Conservation (phyloP, 2,888 invertebrate genomes). For the Sialis lutaria region DNA sequence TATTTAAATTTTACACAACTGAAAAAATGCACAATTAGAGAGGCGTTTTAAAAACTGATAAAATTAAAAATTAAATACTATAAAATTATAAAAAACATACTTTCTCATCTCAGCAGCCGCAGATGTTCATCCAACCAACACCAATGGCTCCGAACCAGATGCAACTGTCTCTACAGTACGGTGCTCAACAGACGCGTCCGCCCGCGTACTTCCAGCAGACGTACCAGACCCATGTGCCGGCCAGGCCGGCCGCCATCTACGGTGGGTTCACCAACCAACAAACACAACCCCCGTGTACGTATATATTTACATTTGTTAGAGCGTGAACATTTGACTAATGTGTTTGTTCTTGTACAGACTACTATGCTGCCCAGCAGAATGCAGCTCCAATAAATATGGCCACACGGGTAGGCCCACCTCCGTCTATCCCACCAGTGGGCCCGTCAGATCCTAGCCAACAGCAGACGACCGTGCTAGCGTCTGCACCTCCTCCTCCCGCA, state of each 20-base stretch:
- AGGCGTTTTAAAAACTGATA: too few relatives aligned
- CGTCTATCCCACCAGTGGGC: conserved; percentile 11
- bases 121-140: too few relatives aligned
- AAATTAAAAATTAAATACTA: too few relatives aligned
- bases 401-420: conserved; percentile 11
- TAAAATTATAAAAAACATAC: too few relatives aligned
- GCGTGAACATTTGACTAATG: too few relatives aligned
- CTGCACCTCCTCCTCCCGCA: conserved; percentile 11
- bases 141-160: too few relatives aligned
- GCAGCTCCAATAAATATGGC: conserved; percentile 2
- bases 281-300: neutral
- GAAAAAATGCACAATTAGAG: too few relatives aligned
- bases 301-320: too few relatives aligned
- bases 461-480: neutral
- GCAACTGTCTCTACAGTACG: too few relatives aligned
- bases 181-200: neutral
- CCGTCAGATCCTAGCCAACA: conserved; percentile 11
- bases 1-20: too few relatives aligned
- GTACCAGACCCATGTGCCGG: neutral
- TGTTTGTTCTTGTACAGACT: neutral
- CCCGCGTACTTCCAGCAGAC: neutral
- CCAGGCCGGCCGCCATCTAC: neutral
- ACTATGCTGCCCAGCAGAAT: neutral
- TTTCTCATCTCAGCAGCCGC: too few relatives aligned
- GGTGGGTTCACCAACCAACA: neutral